These are phyloP conservation scores for Myioborus miniatus DNA, from an alignment of 2,797 vertebrate species.

Conservation along the genomic window DNA sequence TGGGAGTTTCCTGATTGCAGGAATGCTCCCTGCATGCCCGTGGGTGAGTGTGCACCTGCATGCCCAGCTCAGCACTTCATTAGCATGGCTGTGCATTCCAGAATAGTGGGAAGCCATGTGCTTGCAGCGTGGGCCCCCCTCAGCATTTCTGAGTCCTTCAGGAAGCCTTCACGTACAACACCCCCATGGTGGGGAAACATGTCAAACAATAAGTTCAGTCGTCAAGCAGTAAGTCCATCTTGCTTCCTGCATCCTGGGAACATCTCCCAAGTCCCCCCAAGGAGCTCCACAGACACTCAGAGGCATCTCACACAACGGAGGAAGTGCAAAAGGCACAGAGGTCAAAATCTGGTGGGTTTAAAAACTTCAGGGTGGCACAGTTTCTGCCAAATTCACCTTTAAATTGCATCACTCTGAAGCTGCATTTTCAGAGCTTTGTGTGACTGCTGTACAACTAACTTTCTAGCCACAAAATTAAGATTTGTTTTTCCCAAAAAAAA, in stretches of 20 bases:
- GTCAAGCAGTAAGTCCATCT: neutral
- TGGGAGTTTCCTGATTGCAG: neutral
- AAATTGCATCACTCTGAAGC: neutral
- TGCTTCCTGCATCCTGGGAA: neutral
- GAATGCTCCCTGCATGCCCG: neutral
- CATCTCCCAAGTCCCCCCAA: accelerated
- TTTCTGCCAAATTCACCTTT: neutral
- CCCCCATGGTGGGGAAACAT: neutral
- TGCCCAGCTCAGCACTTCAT: neutral
- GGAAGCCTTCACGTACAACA: neutral
- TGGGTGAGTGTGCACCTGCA: neutral
- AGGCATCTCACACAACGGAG: neutral
- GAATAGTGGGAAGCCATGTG: neutral
- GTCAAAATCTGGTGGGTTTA: neutral
- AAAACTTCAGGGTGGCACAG: neutral
- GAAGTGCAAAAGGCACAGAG: neutral
- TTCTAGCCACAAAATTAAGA: neutral
- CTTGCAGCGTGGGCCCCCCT: neutral
- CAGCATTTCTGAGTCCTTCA: neutral
- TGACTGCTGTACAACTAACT: neutral
- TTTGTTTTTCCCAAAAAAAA: neutral
- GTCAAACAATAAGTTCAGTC: too few relatives aligned
- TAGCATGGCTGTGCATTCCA: neutral
- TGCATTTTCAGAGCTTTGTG: neutral
- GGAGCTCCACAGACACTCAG: neutral